Percentiles rank a stretch among this genome's conserved stretches.
Conservation (phyloP, 2,888 invertebrate species). For the Ernsta delagoae region DNA sequence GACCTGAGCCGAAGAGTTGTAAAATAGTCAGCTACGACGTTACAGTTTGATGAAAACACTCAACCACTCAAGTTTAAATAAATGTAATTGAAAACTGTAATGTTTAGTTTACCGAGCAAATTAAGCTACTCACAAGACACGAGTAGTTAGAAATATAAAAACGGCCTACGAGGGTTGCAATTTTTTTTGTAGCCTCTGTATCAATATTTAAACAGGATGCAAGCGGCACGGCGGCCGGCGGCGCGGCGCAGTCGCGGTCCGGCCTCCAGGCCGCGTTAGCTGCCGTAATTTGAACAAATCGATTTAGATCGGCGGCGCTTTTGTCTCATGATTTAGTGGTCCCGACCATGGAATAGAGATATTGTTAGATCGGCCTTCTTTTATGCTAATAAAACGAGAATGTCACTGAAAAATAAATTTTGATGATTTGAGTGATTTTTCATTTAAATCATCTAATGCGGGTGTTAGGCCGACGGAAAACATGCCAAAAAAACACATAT, state of each 20-base stretch:
- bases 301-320: conserved; percentile 81
- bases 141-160: conserved; percentile 2
- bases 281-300: conserved; percentile 79
- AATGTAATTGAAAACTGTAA: too few relatives aligned
- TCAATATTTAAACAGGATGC: conserved; percentile 68
- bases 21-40: too few relatives aligned
- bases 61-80: too few relatives aligned
- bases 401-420: too few relatives aligned
- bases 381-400: too few relatives aligned
- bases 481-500: too few relatives aligned
- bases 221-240: conserved; percentile 37
- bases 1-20: too few relatives aligned
- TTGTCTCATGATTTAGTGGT: conserved; percentile 80
- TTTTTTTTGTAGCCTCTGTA: conserved; percentile 40
- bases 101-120: too few relatives aligned
- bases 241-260: conserved; percentile 29
- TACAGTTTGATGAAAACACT: too few relatives aligned
- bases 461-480: too few relatives aligned
- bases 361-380: not conserved
- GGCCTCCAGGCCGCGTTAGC: conserved; percentile 44
- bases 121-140: not conserved
- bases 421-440: too few relatives aligned
- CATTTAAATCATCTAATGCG: too few relatives aligned
- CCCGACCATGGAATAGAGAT: not conserved
- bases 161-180: conserved; percentile 20